Percentiles rank a stretch among this genome's conserved stretches.
Evolutionary conservation across 2,797 vertebrate genomes (phyloP).

Genomic region (Lagorchestes hirsutus): DNA sequence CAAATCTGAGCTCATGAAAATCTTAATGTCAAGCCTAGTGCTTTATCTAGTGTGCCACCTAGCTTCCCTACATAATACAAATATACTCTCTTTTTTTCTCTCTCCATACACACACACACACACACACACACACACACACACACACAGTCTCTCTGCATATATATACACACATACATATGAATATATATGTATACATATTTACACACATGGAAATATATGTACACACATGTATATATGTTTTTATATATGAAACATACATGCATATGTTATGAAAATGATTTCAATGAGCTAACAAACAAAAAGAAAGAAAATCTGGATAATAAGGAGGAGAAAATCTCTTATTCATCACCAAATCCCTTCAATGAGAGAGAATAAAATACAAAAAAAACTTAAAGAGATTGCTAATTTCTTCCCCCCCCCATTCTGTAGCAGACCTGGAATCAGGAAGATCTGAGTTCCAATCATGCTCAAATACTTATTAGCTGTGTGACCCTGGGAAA

Average conservation of each 20-base stretch:
- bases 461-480: background rate
- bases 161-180: background rate
- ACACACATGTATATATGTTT: background rate
- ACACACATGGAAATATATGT: background rate
- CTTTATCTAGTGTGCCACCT: background rate
- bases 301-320: background rate
- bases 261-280: conserved; percentile 48
- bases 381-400: too few species aligned
- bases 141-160: background rate
- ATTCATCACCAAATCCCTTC: conserved; percentile 47
- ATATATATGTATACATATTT: too few species aligned
- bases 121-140: too few species aligned
- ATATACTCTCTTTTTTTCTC: background rate
- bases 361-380: conserved; percentile 31
- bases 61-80: background rate
- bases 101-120: background rate
- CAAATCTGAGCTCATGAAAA: conserved; percentile 7
- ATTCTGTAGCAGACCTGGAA: background rate
- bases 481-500: background rate
- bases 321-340: conserved; percentile 30
- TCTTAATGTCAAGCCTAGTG: background rate
- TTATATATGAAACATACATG: too few species aligned
- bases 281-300: conserved; percentile 36
- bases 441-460: background rate
- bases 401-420: too few species aligned